These are phyloP conservation scores for Galago senegalensis DNA, from an alignment of 2,797 vertebrate genomes.

Conservation along the genomic window DNA sequence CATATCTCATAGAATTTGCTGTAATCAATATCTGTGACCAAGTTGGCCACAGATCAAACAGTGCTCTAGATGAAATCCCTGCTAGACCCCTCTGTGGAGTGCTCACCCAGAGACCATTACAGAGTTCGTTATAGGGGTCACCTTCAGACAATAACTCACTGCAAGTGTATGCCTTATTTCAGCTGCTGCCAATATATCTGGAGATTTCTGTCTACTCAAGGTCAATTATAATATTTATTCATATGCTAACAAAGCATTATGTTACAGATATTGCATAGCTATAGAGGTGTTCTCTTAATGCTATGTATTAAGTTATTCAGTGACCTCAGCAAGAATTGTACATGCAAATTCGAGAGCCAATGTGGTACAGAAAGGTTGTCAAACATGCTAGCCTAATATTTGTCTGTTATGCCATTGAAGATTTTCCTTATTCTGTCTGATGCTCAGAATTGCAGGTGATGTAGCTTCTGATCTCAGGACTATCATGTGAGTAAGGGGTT, in stretches of 20 bases:
- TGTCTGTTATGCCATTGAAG: background rate
- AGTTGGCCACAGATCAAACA: constrained; percentile 77
- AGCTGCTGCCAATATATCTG: constrained; percentile 55
- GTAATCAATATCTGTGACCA: constrained; percentile 82
- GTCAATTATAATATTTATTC: constrained; percentile 14
- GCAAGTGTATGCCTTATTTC: background rate
- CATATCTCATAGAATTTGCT: constrained; percentile 76
- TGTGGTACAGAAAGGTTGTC: background rate
- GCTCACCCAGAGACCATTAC: background rate
- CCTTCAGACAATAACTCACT: constrained; percentile 31
- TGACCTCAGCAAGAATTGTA: background rate
- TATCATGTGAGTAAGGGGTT: background rate
- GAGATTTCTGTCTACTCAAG: constrained; percentile 36
- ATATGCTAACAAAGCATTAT: constrained; percentile 9
- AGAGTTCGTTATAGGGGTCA: background rate
- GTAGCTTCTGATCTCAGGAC: background rate
- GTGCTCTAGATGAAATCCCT: background rate
- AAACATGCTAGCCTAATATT: background rate
- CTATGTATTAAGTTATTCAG: background rate
- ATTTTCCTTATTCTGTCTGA: background rate
- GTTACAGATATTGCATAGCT: background rate
- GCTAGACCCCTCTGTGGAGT: background rate
- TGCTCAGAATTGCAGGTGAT: background rate
- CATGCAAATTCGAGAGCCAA: background rate
- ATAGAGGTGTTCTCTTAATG: background rate